Evolutionary conservation across 2,113 vertebrate species (phyloP), one percentile per base, ranked within the genome.

Genomic region (Lasiurus cinereus): DNA sequence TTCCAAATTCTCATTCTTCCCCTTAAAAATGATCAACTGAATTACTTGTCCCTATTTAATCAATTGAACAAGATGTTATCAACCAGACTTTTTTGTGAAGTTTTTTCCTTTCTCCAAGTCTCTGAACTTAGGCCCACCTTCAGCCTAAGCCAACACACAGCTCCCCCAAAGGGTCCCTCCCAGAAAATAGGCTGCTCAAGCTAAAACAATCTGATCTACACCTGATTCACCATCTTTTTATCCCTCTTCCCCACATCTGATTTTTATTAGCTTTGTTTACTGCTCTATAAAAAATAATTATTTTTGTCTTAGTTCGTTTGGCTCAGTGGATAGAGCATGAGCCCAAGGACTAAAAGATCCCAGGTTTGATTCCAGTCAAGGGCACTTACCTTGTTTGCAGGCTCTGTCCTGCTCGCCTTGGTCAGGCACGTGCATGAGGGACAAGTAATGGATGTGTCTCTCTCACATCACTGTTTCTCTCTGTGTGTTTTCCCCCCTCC

Each of bases 231-330:
- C 27, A 46, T 54, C 29, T 21, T 78, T n/a, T 69, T 29, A 56
- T 21, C 48, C 72, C 21, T 2, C 72, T 50, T 78, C 39, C 36
- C 54, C 27, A 50, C 4, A 64, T 69, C 22, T 59, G 6, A 13
- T 29, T 93, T 78, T 83, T 82, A 39, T 79, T 70, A 69, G 36
- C 85, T 67, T 43, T 94, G 24, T 70, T 62, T 59, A 59, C 48
- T 36, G 16, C 62, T 77, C 8, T 56, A 56, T 13, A 80, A 46
- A 50, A 50, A 43, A 7, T 22, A 39, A 74, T 48, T 48, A 2
- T 13, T 2, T 18, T 54, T 54, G 54, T 21, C 54, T 19, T 19
- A 56, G 54, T 21, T 21, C 18, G 54, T 56, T 21, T 56, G 56
- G 56, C 56, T 59, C 56, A 59, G 21, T 59, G 56, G 56, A 24